A percentile compares a stretch with the other conserved stretches of the same genome.
phyloP scores from a whole-genome alignment of 2,113 vertebrate genomes.

The Regulus satrapa region DNA sequence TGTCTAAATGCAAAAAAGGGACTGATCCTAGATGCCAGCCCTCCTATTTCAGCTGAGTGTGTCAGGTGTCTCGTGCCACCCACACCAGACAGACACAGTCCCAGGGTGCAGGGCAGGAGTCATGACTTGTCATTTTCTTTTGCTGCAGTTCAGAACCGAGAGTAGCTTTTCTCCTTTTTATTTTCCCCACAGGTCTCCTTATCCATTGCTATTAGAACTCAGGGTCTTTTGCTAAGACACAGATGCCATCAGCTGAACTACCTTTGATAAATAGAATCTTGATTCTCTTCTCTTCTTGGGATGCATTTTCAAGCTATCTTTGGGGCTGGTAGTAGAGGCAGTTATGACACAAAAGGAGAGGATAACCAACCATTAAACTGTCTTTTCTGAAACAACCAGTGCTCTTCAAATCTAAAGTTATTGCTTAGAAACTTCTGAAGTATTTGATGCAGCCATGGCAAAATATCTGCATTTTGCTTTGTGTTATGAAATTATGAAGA shows the following conservation, averaged over 20 bases:
- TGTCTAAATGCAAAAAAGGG: constrained; percentile 43
- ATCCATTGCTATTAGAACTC: not conserved
- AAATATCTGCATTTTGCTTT: not conserved
- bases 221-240: not conserved
- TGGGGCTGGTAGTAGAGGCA: not conserved
- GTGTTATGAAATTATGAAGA: not conserved
- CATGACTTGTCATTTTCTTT: not conserved
- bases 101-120: not conserved
- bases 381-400: not conserved
- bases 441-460: not conserved
- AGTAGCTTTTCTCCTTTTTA: not conserved
- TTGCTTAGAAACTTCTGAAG: not conserved
- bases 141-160: not conserved
- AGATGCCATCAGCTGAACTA: not conserved
- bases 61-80: not conserved
- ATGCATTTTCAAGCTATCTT: not conserved
- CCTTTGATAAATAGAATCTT: not conserved
- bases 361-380: not conserved
- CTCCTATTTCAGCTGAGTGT: not conserved
- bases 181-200: not conserved
- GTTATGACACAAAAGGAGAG: not conserved
- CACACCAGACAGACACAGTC: fast-evolving
- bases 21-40: not conserved
- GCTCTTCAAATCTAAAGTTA: not conserved
- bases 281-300: not conserved